Conservation (phyloP, 2,113 vertebrate species). For the Panthera tigris region DNA sequence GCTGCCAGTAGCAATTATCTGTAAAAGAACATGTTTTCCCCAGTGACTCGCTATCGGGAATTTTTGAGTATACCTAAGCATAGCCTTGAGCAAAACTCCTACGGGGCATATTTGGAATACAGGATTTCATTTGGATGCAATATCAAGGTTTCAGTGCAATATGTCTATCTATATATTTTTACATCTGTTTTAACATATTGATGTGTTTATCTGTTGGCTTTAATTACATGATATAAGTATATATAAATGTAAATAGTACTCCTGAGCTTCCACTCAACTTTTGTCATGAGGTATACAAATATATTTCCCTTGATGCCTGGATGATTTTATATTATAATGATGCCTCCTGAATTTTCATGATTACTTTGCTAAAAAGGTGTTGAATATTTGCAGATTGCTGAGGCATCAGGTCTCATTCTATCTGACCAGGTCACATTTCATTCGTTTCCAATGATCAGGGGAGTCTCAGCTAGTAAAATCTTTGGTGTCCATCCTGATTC, state of each 20-base stretch:
- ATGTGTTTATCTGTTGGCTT: constrained; percentile 87
- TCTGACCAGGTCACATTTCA: constrained; percentile 41
- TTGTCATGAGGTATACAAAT: constrained; percentile 63
- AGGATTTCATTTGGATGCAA: constrained; percentile 87
- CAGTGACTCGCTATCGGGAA: constrained; percentile 87
- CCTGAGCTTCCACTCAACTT: constrained; percentile 63
- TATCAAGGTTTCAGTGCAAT: constrained; percentile 84
- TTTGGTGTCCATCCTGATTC: not conserved
- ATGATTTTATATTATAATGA: not conserved
- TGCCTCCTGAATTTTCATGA: not conserved
- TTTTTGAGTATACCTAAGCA: constrained; percentile 89
- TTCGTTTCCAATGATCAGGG: not conserved
- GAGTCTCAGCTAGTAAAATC: not conserved
- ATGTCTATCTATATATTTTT: constrained; percentile 84
- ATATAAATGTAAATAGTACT: constrained; percentile 83
- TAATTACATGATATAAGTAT: constrained; percentile 82
- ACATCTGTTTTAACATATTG: constrained; percentile 87
- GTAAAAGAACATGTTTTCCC: constrained; percentile 94
- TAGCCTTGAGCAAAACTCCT: constrained; percentile 91
- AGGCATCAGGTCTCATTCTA: not conserved
- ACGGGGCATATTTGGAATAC: constrained; percentile 86
- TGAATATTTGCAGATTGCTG: not conserved
- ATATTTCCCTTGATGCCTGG: constrained; percentile 9
- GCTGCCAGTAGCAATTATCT: constrained; percentile 97
- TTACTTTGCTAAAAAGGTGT: constrained; percentile 23